phyloP scores from a whole-genome alignment of 1,140 invertebrate species.

The Chrysoperla carnea region DNA sequence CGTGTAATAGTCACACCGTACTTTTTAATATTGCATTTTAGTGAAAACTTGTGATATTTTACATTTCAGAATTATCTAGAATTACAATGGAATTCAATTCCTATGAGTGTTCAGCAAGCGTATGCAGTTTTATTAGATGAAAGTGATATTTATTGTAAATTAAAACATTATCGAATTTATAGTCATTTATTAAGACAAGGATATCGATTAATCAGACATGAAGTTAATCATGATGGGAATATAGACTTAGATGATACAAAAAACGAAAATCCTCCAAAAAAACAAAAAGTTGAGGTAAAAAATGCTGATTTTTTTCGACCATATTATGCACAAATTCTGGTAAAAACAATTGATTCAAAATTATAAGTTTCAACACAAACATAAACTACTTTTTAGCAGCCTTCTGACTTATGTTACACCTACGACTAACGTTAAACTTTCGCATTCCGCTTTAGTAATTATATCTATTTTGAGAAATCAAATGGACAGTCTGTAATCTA shows the following conservation, averaged over 20 bases:
- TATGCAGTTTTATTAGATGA: slow-evolving; percentile 10
- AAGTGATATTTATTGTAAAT: slow-evolving; percentile 5
- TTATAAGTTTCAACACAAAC: no score
- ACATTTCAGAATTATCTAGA: slow-evolving; percentile 18
- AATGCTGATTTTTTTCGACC: no score
- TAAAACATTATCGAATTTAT: slow-evolving; percentile 14
- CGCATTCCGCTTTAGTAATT: no score
- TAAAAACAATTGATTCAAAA: no score
- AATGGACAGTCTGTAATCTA: no score
- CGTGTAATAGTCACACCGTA: slow-evolving; percentile 1
- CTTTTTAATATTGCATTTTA: background rate
- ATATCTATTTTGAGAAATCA: no score
- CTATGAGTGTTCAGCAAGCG: slow-evolving; percentile 16
- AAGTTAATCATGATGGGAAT: background rate
- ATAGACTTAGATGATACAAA: background rate
- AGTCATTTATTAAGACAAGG: slow-evolving; percentile 15
- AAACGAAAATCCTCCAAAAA: background rate
- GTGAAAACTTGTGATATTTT: slow-evolving; percentile 2
- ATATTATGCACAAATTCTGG: no score
- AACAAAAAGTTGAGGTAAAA: background rate
- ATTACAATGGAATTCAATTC: slow-evolving; percentile 10
- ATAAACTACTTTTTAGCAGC: no score
- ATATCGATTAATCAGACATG: slow-evolving; percentile 8
- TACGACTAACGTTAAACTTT: no score
- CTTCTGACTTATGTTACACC: no score